phyloP scores from a whole-genome alignment of 2,113 vertebrate genomes.

The Calonectris borealis region DNA sequence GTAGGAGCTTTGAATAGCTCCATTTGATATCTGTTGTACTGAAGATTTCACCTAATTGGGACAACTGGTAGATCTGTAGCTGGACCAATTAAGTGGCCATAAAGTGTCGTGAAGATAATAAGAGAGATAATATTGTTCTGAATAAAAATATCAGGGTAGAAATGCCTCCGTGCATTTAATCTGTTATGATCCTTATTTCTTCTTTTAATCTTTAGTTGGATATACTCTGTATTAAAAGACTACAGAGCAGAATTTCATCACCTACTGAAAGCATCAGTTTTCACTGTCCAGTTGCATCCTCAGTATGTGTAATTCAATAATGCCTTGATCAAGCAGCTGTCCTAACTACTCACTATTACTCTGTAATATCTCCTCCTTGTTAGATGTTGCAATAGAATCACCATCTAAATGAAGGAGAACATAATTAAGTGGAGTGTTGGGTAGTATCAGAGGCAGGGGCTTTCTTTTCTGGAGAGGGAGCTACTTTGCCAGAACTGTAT shows the following conservation, averaged over 20 bases:
- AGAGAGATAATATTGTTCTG: neutral
- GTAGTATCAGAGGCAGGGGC: neutral
- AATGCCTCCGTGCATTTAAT: neutral
- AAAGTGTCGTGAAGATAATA: neutral
- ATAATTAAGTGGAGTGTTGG: slow-evolving; percentile 29
- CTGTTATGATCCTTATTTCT: neutral
- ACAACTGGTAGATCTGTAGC: neutral
- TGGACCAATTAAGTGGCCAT: neutral
- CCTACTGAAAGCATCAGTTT: slow-evolving; percentile 12
- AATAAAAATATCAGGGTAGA: slow-evolving; percentile 11
- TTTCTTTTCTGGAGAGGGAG: neutral
- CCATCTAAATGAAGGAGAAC: slow-evolving; percentile 23
- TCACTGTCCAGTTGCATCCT: neutral
- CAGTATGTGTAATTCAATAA: slow-evolving; percentile 11
- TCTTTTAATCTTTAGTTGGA: slow-evolving; percentile 8
- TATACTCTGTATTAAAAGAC: neutral
- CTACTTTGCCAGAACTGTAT: neutral
- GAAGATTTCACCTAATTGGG: neutral
- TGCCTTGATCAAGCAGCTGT: slow-evolving; percentile 38
- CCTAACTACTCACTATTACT: slow-evolving; percentile 7
- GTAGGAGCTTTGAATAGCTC: neutral
- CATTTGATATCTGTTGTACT: neutral
- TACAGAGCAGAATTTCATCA: slow-evolving; percentile 26
- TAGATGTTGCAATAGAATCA: slow-evolving; percentile 25
- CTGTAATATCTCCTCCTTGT: slow-evolving; percentile 22